phyloP scores from a whole-genome alignment of 2,113 vertebrate species.

The Gulo gulo region DNA sequence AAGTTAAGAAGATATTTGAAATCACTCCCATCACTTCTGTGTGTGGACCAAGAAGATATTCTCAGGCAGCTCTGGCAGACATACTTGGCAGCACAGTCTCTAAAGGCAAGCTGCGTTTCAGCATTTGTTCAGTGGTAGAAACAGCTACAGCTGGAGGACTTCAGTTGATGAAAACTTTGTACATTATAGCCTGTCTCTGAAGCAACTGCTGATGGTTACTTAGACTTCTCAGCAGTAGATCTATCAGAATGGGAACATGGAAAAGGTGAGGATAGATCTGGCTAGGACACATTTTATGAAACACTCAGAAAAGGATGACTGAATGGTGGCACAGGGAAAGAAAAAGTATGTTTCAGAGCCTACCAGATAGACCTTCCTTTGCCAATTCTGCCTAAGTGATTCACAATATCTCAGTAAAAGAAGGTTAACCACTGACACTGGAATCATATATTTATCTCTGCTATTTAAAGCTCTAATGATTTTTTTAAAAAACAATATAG shows the following conservation, averaged over 20 bases:
- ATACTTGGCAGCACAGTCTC: slow-evolving; percentile 31
- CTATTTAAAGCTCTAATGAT: neutral
- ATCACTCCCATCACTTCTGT: neutral
- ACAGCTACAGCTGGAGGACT: neutral
- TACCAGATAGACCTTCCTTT: neutral
- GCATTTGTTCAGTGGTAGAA: slow-evolving; percentile 40
- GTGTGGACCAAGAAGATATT: slow-evolving; percentile 44
- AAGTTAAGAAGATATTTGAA: slow-evolving; percentile 41
- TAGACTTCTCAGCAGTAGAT: neutral
- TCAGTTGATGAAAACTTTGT: neutral
- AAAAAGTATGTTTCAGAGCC: neutral
- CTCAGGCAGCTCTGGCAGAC: slow-evolving; percentile 17
- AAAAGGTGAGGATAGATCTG: neutral
- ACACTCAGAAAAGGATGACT: neutral
- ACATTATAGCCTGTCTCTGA: neutral
- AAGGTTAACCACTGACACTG: neutral
- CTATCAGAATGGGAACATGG: neutral
- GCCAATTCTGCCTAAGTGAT: neutral
- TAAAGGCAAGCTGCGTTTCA: neutral
- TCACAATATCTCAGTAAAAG: neutral
- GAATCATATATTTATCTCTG: neutral
- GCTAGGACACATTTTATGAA: neutral
- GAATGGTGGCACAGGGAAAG: neutral
- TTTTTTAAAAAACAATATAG: neutral
- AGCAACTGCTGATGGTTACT: neutral